Base-by-base conservation (phyloP, 2,113 vertebrate genomes). In the Castor canadensis region DNA sequence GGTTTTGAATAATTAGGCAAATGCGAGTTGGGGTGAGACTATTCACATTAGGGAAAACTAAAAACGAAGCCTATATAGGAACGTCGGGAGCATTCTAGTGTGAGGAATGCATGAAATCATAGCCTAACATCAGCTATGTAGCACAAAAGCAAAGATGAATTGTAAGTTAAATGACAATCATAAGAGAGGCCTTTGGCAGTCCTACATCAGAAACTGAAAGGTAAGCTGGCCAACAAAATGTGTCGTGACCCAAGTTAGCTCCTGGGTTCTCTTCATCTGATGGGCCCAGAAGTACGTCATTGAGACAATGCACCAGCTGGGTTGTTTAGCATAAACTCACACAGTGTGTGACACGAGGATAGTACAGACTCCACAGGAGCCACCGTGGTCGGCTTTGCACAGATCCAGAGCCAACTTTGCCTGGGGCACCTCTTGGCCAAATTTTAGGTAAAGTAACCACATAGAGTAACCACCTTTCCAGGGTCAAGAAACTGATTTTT, bases 401-500 rank as follows among this genome's bases (percentile, higher is more conserved):
- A n/a, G n/a, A n/a, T n/a, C n/a, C n/a, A n/a, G n/a, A n/a, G n/a
- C n/a, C n/a, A n/a, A n/a, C n/a, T n/a, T n/a, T n/a, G n/a, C n/a
- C n/a, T n/a, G n/a, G n/a, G n/a, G n/a, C n/a, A n/a, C n/a, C n/a
- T n/a, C n/a, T n/a, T n/a, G n/a, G n/a, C n/a, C n/a, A n/a, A n/a
- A n/a, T n/a, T 35, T 56, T 10, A 10, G 38, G 56, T 8, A 38
- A 38, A 52, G 52, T n/a, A 43, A 7, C 16, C 28, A 6, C 43
- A 4, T 1, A 1, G 8, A 62, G 1, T 13, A 4, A 67, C 35
- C n/a, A n/a, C n/a, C n/a, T n/a, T n/a, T n/a, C n/a, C n/a, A n/a
- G n/a, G n/a, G n/a, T n/a, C n/a, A n/a, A n/a, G n/a, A n/a, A n/a
- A n/a, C n/a, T n/a, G n/a, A n/a, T n/a, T n/a, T n/a, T n/a, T n/a